Base-by-base conservation (phyloP, 2,797 vertebrate genomes). In the Phyllotis vaccarum region DNA sequence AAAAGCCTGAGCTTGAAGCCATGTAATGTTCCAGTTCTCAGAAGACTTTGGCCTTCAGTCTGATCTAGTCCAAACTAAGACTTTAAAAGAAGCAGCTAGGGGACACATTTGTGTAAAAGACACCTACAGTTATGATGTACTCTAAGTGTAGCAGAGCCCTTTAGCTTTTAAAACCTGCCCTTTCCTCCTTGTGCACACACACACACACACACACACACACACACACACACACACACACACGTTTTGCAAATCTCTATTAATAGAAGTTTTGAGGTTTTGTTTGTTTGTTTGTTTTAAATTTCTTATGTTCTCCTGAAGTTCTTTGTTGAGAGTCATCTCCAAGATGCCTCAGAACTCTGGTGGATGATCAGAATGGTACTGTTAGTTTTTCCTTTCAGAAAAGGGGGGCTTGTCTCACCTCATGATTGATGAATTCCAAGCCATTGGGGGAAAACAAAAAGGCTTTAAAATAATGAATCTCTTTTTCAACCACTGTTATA, bases 401-500 rank as follows among this genome's bases (percentile, higher is more conserved):
- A 96, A 82, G 9, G 37, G 80, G 85, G 91, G 10, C 87, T 96
- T 97, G 97, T 91, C 91, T 91, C 92, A 89, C 87, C 91, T 92
- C 97, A 96, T 97, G 79, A 97, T 94, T 93, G 34, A 98, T 97
- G 96, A 96, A 94, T 89, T 88, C 64, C 22, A 64, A 80, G 92
- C 94, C 92, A 96, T 88, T 97, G 93, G 95, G 96, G 96, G 96
- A 85, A 97, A 98, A 97, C 97, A 95, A 97, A 96, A 64, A 60
- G 78, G 56, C 93, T 97, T 98, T 98, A 97, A 98, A 97, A 98
- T 91, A 90, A 96, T 94, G 56, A 93, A 92, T 95, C 97, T 93
- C 95, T 76, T 97, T 92, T 97, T 97, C 93, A 93, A 94, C 93
- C 97, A 98, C 94, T 95, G 98, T 98, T 98, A 96, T 96, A 98